These are phyloP conservation scores for Ictidomys tridecemlineatus DNA, from an alignment of 2,113 vertebrate genomes.

Conservation along the genomic window DNA sequence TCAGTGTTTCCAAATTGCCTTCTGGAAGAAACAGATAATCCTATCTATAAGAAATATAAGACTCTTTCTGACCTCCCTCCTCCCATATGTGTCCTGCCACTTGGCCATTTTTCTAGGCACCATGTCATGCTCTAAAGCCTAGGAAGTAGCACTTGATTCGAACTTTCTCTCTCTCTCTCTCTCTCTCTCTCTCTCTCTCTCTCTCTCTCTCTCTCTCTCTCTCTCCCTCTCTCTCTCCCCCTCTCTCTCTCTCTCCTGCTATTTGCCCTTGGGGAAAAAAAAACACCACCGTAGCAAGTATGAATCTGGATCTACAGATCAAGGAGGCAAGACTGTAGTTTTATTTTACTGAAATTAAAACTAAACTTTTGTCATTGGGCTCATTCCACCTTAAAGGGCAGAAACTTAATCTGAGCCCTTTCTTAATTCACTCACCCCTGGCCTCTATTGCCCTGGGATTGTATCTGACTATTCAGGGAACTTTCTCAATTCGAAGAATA, in stretches of 20 bases:
- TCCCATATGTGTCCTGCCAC: background rate
- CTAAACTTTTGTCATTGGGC: background rate
- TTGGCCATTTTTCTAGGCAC: background rate
- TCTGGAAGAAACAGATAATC: background rate
- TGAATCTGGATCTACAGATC: slow-evolving; percentile 9
- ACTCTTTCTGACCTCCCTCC: background rate
- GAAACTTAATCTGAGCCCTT: background rate
- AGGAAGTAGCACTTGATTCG: background rate
- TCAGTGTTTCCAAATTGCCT: background rate
- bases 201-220: background rate
- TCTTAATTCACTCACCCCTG: background rate
- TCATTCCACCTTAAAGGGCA: background rate
- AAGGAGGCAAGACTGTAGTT: background rate
- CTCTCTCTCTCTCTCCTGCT: background rate
- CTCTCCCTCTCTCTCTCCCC: too few species aligned
- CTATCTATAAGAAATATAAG: background rate
- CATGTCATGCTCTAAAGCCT: background rate
- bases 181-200: too few species aligned
- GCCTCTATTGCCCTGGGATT: background rate
- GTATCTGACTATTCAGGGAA: background rate
- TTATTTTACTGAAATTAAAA: background rate
- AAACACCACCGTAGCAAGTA: background rate
- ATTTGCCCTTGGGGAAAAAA: background rate
- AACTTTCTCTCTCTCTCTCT: too few species aligned
- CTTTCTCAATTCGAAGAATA: background rate